Conservation (phyloP, 2,113 vertebrate genomes). For the Ceratotherium simum region DNA sequence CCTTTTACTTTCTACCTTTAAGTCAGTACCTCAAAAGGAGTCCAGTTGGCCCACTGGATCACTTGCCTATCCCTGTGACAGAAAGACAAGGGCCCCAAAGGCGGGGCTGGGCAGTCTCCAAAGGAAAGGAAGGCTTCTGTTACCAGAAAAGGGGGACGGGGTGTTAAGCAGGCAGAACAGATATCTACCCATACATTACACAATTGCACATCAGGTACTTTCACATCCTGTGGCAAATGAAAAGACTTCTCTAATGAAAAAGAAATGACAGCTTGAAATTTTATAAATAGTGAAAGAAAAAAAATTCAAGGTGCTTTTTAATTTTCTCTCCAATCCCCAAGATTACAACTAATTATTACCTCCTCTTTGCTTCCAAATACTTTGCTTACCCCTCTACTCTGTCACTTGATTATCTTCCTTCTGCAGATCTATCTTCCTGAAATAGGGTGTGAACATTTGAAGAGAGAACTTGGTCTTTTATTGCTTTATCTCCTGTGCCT, state of each 20-base stretch:
- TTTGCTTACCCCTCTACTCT: neutral
- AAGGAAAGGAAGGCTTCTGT: slow-evolving; percentile 30
- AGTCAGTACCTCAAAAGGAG: neutral
- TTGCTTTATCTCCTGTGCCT: neutral
- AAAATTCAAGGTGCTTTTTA: neutral
- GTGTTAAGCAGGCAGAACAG: neutral
- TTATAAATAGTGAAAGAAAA: neutral
- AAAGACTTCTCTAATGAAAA: slow-evolving; percentile 11
- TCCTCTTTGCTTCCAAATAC: slow-evolving; percentile 30
- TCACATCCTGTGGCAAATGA: slow-evolving; percentile 31
- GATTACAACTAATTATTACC: neutral
- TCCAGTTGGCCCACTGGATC: neutral
- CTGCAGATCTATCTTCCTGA: neutral
- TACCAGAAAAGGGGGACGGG: neutral
- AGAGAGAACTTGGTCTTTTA: neutral
- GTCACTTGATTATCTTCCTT: neutral
- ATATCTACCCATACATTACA: neutral
- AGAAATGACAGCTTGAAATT: slow-evolving; percentile 36
- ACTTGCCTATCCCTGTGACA: neutral
- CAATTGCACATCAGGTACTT: neutral
- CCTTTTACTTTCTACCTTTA: slow-evolving; percentile 40
- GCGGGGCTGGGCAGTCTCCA: neutral
- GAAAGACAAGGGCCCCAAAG: neutral
- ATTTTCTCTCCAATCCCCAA: neutral
- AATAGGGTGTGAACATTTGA: neutral